These are phyloP conservation scores for Melopsittacus undulatus DNA, from an alignment of 2,797 vertebrate genomes.

Conservation along the genomic window DNA sequence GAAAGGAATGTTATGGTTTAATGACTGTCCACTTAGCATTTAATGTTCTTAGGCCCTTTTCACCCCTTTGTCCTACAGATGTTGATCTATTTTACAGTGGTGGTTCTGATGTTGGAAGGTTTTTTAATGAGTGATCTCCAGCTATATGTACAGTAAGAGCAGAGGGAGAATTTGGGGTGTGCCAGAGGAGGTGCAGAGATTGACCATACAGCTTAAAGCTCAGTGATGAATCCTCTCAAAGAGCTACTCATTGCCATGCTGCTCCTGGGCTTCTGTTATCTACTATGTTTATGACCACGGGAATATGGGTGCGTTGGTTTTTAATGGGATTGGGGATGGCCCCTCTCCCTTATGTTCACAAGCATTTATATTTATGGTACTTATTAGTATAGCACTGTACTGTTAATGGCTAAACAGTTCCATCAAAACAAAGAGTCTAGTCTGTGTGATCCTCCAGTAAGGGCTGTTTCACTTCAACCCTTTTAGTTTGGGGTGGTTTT, in stretches of 20 bases:
- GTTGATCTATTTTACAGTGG: background rate
- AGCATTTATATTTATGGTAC: background rate
- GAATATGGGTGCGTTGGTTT: background rate
- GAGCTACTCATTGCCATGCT: background rate
- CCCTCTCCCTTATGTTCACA: background rate
- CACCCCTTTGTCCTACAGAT: rapidly evolving
- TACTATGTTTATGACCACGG: background rate
- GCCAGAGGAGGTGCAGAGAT: rapidly evolving
- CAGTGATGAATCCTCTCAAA: background rate
- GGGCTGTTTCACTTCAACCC: background rate
- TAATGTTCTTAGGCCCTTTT: background rate
- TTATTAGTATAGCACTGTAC: background rate
- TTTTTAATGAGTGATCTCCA: background rate
- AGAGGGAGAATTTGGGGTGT: background rate
- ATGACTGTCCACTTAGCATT: background rate
- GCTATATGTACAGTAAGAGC: background rate
- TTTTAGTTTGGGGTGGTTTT: background rate
- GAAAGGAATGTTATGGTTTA: background rate
- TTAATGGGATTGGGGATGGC: background rate
- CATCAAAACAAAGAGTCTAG: background rate
- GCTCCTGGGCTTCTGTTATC: background rate
- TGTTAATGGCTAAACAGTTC: background rate
- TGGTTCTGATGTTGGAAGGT: background rate
- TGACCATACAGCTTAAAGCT: background rate
- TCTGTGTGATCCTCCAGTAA: background rate